Evolutionary conservation across 2,797 vertebrate genomes (phyloP).

Genomic region (Danio tinwini): DNA sequence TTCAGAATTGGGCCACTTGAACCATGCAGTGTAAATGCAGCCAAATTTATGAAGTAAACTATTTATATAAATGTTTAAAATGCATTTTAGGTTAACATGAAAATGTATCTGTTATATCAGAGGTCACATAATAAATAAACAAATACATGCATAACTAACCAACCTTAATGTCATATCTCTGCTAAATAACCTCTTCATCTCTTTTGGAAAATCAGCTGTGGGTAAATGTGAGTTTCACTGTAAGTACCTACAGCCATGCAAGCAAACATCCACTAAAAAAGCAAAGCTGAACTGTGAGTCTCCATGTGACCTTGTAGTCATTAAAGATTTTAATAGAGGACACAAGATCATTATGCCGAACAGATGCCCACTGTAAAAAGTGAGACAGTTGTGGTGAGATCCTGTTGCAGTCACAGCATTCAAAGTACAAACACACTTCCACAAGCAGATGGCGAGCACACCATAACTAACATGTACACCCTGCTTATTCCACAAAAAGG

Average conservation of each 20-base stretch:
- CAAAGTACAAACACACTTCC: slow-evolving; percentile 22
- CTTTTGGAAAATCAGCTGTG: slow-evolving; percentile 7
- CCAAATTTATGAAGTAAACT: too few relatives aligned
- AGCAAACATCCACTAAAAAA: neutral
- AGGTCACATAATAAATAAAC: too few relatives aligned
- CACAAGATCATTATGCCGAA: slow-evolving; percentile 17
- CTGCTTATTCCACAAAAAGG: slow-evolving; percentile 30
- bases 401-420: slow-evolving; percentile 32
- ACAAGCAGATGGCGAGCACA: slow-evolving; percentile 23
- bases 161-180: too few relatives aligned
- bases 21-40: too few relatives aligned
- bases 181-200: neutral
- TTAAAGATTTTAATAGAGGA: slow-evolving; percentile 37
- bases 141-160: too few relatives aligned
- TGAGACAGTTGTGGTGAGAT: slow-evolving; percentile 42
- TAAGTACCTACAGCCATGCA: slow-evolving; percentile 15
- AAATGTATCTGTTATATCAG: too few relatives aligned
- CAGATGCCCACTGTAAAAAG: slow-evolving; percentile 46
- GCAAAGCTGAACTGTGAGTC: slow-evolving; percentile 23
- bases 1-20: too few relatives aligned
- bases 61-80: neutral
- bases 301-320: slow-evolving; percentile 32
- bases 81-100: too few relatives aligned
- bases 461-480: slow-evolving; percentile 22
- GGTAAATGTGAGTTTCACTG: neutral